Conservation (phyloP, 2,797 vertebrate species). For the Girardinus metallicus region DNA sequence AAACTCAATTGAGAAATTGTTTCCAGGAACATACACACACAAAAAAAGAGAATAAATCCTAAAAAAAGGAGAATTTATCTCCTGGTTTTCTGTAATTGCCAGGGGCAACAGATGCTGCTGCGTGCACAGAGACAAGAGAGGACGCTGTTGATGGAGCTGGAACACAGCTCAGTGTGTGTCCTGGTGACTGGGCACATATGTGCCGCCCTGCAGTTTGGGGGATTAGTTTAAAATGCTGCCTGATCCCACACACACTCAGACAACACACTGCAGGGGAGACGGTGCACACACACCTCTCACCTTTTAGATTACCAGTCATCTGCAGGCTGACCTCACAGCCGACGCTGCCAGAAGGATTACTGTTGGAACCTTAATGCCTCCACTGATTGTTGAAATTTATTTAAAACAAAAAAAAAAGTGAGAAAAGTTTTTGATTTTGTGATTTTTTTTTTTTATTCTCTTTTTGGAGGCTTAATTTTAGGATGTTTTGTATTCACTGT, state of each 20-base stretch:
- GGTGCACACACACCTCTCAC: conserved; percentile 5
- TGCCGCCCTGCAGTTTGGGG: conserved; percentile 41
- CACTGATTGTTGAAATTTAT: neutral
- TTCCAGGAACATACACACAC: neutral
- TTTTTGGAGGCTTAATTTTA: neutral
- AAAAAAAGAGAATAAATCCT: conserved; percentile 8
- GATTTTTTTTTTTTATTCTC: neutral
- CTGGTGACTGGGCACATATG: conserved; percentile 39
- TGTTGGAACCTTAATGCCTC: neutral
- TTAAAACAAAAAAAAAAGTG: neutral
- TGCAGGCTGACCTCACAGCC: neutral
- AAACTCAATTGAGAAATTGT: neutral
- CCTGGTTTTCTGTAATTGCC: conserved; percentile 44
- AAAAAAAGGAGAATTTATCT: conserved; percentile 25
- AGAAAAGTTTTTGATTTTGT: neutral
- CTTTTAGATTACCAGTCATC: conserved; percentile 8
- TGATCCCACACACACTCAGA: neutral
- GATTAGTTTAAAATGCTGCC: conserved; percentile 41
- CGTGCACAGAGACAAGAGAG: conserved; percentile 35
- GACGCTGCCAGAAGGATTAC: neutral
- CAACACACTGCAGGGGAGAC: conserved; percentile 22
- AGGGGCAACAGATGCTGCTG: conserved; percentile 55
- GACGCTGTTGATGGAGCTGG: conserved; percentile 24
- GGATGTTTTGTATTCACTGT: neutral
- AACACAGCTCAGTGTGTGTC: conserved; percentile 11